Conservation (phyloP, 2,797 vertebrate species). For the Platalea minor region DNA sequence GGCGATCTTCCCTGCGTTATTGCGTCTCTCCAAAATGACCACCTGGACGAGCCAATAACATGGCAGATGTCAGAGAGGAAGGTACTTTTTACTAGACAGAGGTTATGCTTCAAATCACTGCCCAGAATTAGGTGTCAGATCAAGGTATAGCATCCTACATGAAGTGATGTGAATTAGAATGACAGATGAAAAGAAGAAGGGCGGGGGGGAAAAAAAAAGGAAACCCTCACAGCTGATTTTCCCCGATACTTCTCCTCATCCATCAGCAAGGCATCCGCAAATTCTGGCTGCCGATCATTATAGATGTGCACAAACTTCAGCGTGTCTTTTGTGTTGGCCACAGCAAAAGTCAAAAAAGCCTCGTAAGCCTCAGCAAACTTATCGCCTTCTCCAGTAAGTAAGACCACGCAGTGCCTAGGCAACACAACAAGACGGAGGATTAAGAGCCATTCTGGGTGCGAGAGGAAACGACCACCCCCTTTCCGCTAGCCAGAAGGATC, state of each 20-base stretch:
- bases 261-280: slow-evolving; percentile 80
- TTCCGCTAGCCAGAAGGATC: background rate
- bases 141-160: background rate
- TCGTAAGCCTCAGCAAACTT: slow-evolving; percentile 78
- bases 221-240: slow-evolving; percentile 69
- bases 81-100: background rate
- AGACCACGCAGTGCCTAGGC: slow-evolving; percentile 88
- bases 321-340: slow-evolving; percentile 85
- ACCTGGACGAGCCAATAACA: slow-evolving; percentile 76
- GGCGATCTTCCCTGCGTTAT: slow-evolving; percentile 81
- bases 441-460: background rate
- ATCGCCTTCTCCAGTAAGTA: slow-evolving; percentile 85
- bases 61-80: background rate
- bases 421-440: background rate
- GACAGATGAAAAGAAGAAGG: background rate
- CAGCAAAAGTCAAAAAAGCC: slow-evolving; percentile 88
- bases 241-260: slow-evolving; percentile 73
- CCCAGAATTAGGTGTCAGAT: background rate
- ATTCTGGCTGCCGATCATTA: slow-evolving; percentile 84
- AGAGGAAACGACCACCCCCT: background rate
- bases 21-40: slow-evolving; percentile 89
- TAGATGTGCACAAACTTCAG: slow-evolving; percentile 89
- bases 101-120: background rate
- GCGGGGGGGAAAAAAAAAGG: no score
- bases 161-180: accelerated